Conservation (phyloP, 2,797 vertebrate species). For the Pseudocheirus occidentalis region DNA sequence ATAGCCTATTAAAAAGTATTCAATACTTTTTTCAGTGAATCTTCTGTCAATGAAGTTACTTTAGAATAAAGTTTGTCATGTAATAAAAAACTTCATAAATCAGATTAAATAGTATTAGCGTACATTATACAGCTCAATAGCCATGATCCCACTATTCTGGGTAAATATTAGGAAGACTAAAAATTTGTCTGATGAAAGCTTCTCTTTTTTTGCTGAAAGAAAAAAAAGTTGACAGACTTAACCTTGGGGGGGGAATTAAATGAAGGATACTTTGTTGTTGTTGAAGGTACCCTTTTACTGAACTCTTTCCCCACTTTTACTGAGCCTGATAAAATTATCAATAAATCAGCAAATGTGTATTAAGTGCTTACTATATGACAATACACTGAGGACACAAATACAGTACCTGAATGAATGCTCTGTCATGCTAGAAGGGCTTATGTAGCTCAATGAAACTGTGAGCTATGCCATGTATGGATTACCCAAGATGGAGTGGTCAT, state of each 20-base stretch:
- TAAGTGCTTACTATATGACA: neutral
- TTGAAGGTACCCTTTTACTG: neutral
- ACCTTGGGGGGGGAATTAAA: neutral
- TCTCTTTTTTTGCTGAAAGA: neutral
- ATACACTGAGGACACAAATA: neutral
- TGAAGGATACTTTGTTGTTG: neutral
- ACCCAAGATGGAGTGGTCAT: neutral
- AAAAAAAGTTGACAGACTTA: neutral
- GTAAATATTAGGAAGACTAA: neutral
- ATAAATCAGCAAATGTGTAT: neutral
- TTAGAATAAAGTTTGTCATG: neutral
- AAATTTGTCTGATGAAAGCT: neutral
- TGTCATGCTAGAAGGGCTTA: neutral
- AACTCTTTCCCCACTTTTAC: neutral
- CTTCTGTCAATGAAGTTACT: neutral
- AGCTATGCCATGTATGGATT: neutral
- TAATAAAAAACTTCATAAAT: neutral
- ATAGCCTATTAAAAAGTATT: neutral
- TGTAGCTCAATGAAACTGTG: neutral
- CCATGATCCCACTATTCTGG: neutral
- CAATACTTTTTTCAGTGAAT: neutral
- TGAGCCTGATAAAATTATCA: neutral
- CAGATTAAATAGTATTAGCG: neutral
- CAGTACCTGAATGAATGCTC: neutral
- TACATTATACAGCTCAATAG: neutral